A percentile compares a stretch with the other conserved stretches of the same genome.
phyloP scores from a whole-genome alignment of 2,797 vertebrate species.

The Fistularia commersonii region DNA sequence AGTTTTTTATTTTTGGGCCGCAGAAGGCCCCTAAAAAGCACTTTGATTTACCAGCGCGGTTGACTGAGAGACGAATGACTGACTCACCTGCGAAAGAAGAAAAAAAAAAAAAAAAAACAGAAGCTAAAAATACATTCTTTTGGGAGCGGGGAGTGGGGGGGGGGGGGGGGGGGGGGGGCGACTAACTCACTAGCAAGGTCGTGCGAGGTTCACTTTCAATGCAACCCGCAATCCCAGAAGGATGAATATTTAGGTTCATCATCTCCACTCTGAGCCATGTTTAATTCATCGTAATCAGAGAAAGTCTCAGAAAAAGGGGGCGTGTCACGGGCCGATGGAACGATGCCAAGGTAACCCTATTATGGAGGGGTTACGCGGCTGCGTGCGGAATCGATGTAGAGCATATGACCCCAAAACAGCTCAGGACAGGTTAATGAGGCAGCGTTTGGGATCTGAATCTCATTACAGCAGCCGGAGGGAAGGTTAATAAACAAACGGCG shows the following conservation, averaged over 20 bases:
- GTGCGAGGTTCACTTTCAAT: conserved; percentile 57
- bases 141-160: conserved; percentile 7
- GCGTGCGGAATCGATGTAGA: conserved; percentile 85
- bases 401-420: conserved; percentile 87
- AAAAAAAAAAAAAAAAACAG: too few relatives aligned
- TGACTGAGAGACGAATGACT: conserved; percentile 48
- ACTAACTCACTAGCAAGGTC: conserved; percentile 51
- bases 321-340: conserved; percentile 69
- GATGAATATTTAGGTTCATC: conserved; percentile 77
- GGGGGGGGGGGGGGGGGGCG: conserved; percentile 11
- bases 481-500: conserved; percentile 53
- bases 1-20: conserved; percentile 64
- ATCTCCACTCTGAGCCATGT: conserved; percentile 70
- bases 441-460: conserved; percentile 79
- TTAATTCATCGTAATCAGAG: conserved; percentile 91
- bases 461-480: conserved; percentile 77
- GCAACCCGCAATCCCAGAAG: conserved; percentile 47
- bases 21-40: conserved; percentile 50
- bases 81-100: conserved; percentile 42
- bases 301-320: conserved; percentile 80
- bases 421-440: conserved; percentile 86
- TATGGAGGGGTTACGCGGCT: conserved; percentile 81
- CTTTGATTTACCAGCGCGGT: conserved; percentile 37
- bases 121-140: conserved; percentile 45
- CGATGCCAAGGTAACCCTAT: conserved; percentile 84